Conservation (phyloP, 2,888 invertebrate species). For the Crioceris asparagi region DNA sequence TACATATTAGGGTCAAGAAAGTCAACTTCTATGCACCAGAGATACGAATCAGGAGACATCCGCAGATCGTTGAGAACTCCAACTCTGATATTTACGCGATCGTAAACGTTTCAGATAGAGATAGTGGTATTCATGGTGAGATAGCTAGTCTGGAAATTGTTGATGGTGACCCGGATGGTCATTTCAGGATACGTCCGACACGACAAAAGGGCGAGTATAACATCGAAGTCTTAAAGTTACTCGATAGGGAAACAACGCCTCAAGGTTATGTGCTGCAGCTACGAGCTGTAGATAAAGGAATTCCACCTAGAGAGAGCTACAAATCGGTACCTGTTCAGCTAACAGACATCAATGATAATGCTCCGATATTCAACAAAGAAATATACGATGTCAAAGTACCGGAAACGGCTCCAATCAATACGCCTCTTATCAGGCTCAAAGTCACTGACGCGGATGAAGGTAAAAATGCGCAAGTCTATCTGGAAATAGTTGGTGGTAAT, state of each 20-base stretch:
- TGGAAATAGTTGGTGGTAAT: conserved; percentile 87
- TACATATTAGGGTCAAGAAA: conserved; percentile 65
- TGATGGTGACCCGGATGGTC: conserved; percentile 82
- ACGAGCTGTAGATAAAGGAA: conserved; percentile 73
- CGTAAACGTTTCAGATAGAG: conserved; percentile 72
- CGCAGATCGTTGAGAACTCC: conserved; percentile 70
- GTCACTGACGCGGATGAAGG: conserved; percentile 79
- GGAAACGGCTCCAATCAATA: conserved; percentile 81
- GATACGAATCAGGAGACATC: conserved; percentile 67
- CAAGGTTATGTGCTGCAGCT: conserved; percentile 81
- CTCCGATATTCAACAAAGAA: conserved; percentile 77
- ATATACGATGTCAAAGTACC: conserved; percentile 79
- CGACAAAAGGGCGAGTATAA: conserved; percentile 60
- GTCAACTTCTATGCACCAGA: conserved; percentile 83
- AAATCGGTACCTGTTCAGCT: conserved; percentile 73
- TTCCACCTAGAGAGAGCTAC: conserved; percentile 66
- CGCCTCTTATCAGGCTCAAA: conserved; percentile 77
- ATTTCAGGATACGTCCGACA: conserved; percentile 65
- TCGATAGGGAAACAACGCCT: conserved; percentile 69
- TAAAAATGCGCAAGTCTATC: conserved; percentile 65
- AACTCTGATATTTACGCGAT: conserved; percentile 83
- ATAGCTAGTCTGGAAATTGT: conserved; percentile 74
- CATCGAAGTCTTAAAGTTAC: conserved; percentile 63
- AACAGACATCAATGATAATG: conserved; percentile 72
- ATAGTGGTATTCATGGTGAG: conserved; percentile 74